A percentile compares a stretch with the other conserved stretches of the same genome.
Evolutionary conservation across 2,113 vertebrate genomes (phyloP).

Genomic region (Actinemys pallida): DNA sequence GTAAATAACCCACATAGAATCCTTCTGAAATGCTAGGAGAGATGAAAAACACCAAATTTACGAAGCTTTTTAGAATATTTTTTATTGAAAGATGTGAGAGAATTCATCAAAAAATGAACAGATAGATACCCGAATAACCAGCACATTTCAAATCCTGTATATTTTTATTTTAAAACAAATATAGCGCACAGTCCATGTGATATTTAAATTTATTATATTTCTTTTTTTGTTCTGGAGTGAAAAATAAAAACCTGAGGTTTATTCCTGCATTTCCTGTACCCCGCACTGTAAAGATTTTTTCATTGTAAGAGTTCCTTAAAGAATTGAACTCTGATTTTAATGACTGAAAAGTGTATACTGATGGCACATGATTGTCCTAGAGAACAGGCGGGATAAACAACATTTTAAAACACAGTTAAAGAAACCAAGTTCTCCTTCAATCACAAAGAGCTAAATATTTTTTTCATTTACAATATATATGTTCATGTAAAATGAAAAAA

Average conservation of each 20-base stretch:
- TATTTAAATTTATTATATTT: slow-evolving; percentile 73
- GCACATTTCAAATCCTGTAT: slow-evolving; percentile 87
- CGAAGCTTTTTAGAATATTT: slow-evolving; percentile 69
- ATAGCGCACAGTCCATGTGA: slow-evolving; percentile 76
- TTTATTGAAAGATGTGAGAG: slow-evolving; percentile 95
- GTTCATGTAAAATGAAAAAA: slow-evolving; percentile 89
- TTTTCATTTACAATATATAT: slow-evolving; percentile 93
- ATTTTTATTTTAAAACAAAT: slow-evolving; percentile 80
- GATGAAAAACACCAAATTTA: slow-evolving; percentile 21
- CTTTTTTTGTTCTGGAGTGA: slow-evolving; percentile 86
- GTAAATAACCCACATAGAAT: background rate
- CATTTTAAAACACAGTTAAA: slow-evolving; percentile 84
- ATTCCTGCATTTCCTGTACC: slow-evolving; percentile 81
- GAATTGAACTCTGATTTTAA: slow-evolving; percentile 8
- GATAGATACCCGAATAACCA: slow-evolving; percentile 88
- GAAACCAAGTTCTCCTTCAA: slow-evolving; percentile 82
- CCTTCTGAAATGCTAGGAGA: background rate
- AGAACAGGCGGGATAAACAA: slow-evolving; percentile 83
- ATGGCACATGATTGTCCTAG: slow-evolving; percentile 86
- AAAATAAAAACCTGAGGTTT: slow-evolving; percentile 94
- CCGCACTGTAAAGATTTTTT: slow-evolving; percentile 62
- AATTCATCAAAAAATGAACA: slow-evolving; percentile 82
- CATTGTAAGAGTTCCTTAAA: background rate
- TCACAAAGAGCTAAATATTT: slow-evolving; percentile 91
- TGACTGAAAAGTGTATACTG: slow-evolving; percentile 58